Evolutionary conservation across 2,888 invertebrate species (phyloP), one percentile per base, ranked within the genome.

Genomic region (Nemotelus nigrinus): DNA sequence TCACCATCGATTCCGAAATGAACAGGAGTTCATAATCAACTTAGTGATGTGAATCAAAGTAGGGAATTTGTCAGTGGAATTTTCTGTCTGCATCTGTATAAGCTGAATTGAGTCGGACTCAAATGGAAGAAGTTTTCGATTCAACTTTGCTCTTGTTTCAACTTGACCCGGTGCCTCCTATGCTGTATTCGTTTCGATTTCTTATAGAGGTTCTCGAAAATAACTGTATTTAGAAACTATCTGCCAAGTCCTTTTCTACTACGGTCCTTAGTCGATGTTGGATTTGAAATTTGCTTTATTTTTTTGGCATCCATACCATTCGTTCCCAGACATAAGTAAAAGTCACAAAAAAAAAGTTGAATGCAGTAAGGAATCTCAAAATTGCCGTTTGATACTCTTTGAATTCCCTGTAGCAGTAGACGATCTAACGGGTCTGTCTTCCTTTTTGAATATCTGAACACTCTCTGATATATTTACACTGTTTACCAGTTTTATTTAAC

Each of bases 401-500:
- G 25, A 25, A 25, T 25, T 25, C 25, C 25, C 25, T 25, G 25
- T 25, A 25, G 25, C 0, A 25, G 25, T 25, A 25, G 25, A 25
- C 25, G 25, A 25, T 25, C 25, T 25, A 25, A 25, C 25, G 25
- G 25, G 25, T 65, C 47, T 3, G 10, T 25, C 63, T 65, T 71
- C 8, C 65, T 65, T 57, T 55, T n/a, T 45, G 57, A 55, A 55
- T 71, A n/a, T 53, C 71, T 71, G 44, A 71, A 45, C 44, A 57
- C 57, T 45, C 68, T 41, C n/a, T 71, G 71, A 71, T 57, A 71
- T 71, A 71, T 71, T 71, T 55, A 71, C 71, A 71, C 71, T 43
- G 41, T 71, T 71, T 71, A 44, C 71, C 57, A 57, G 71, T 71
- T 71, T 71, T 71, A 71, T 71, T 71, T 71, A 71, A 57, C 71